Evolutionary conservation across 2,888 invertebrate species (phyloP).

Genomic region (Allygus modestus): DNA sequence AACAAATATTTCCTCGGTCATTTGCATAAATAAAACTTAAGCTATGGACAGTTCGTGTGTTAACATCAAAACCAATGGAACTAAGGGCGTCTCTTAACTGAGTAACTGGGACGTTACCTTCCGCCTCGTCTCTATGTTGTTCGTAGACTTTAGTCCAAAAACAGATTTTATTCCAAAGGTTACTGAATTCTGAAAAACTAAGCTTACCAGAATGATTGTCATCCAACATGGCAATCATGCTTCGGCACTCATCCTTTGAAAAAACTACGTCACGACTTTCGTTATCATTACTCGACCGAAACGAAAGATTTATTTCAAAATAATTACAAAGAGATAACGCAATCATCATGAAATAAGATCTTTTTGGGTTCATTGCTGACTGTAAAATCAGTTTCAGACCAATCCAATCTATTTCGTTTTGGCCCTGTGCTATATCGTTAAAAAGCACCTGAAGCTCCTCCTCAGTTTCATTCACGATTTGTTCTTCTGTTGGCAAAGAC

Average conservation of each 20-base stretch:
- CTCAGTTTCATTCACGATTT: not conserved
- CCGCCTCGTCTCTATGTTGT: not conserved
- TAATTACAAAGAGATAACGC: not conserved
- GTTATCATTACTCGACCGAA: not conserved
- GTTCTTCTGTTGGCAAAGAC: not conserved
- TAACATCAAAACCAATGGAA: not conserved
- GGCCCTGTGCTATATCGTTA: not conserved
- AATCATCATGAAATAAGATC: too few species aligned
- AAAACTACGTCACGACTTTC: not conserved
- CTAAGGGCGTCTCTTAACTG: not conserved
- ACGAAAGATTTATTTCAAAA: not conserved
- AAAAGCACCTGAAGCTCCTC: not conserved
- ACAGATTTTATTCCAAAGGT: not conserved
- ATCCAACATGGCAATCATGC: slow-evolving; percentile 34
- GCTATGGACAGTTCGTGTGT: not conserved
- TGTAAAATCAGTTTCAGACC: not conserved
- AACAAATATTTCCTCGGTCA: not conserved
- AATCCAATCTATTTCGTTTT: not conserved
- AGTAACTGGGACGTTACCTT: not conserved
- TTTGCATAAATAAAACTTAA: not conserved
- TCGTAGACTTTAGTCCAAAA: slow-evolving; percentile 9
- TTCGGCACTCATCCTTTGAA: slow-evolving; percentile 8
- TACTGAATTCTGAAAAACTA: not conserved
- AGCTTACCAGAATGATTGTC: slow-evolving; percentile 17
- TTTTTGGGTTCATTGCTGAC: not conserved